Base-by-base conservation (phyloP, 2,113 vertebrate species). In the Connochaetes taurinus region DNA sequence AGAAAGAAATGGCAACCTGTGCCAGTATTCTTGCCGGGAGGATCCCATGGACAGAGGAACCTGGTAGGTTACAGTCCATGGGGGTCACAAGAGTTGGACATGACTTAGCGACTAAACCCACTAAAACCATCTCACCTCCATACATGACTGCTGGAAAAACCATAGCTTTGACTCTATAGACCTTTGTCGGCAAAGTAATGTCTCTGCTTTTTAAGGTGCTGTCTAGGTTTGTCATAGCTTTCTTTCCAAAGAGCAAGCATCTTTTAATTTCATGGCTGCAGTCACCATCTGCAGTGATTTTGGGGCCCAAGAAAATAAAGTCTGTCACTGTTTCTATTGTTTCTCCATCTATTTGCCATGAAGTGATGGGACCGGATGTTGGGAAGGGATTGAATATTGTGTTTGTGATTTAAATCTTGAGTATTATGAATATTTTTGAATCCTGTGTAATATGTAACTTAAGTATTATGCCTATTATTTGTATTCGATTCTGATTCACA, bases 341-440 rank as follows among this genome's bases (percentile, higher is more conserved):
- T 71, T 71, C 2, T 36, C 67, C 67, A 71, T 12, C 67, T 71
- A 40, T 40, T 71, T 71, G 4, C 19, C 19, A 40, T 71, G 67
- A 40, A 71, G 19, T 71, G 67, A 71, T 40, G 67, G 67, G n/a
- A 71, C 67, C 0, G 0, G 15, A 53, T n/a, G 4, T 87, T 95
- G 33, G 23, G 12, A 40, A 90, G 78, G 40, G 1, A 53, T 13
- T 86, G 27, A 96, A 60, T 90, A 91, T 31, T 74, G 17, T 76
- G 10, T 16, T 25, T 85, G 9, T 36, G 95, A 90, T 94, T 95
- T 87, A 88, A 88, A 91, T 82, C n/a, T 74, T 87, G 33, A 91
- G 5, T 74, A n/a, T 83, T 95, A 82, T 11, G 40, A 87, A 84
- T 93, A 62, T 53, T 36, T 97, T 93, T 91, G 6, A 93, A 82